A percentile compares a stretch with the other conserved stretches of the same genome.
phyloP scores from a whole-genome alignment of 2,797 vertebrate genomes.

The Muscicapa striata region DNA sequence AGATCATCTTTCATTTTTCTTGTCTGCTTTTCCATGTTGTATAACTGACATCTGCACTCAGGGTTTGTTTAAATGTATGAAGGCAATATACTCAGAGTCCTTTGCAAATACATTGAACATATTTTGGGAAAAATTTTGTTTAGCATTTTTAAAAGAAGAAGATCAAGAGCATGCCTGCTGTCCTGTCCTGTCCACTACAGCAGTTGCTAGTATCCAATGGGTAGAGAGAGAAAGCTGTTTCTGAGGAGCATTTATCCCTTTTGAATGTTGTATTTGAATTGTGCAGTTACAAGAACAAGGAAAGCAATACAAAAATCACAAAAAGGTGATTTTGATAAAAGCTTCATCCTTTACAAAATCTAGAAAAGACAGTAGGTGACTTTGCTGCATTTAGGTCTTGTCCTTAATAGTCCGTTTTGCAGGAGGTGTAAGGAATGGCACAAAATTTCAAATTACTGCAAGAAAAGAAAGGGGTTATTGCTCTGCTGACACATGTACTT shows the following conservation, averaged over 20 bases:
- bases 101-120: background rate
- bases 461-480: background rate
- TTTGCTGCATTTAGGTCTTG: background rate
- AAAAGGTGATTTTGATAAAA: background rate
- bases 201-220: background rate
- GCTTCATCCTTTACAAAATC: background rate
- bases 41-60: background rate
- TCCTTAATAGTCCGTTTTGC: background rate
- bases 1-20: conserved; percentile 4
- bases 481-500: background rate
- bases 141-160: background rate
- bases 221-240: background rate
- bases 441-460: background rate
- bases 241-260: background rate
- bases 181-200: background rate
- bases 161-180: background rate
- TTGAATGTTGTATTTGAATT: background rate
- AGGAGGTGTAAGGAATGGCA: background rate
- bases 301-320: background rate
- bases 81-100: background rate
- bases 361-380: background rate
- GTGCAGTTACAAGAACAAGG: background rate
- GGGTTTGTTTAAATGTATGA: background rate
- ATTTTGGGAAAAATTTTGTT: background rate
- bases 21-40: background rate